Evolutionary conservation across 2,888 invertebrate genomes (phyloP).

Genomic region (Leptogaster cylindrica): DNA sequence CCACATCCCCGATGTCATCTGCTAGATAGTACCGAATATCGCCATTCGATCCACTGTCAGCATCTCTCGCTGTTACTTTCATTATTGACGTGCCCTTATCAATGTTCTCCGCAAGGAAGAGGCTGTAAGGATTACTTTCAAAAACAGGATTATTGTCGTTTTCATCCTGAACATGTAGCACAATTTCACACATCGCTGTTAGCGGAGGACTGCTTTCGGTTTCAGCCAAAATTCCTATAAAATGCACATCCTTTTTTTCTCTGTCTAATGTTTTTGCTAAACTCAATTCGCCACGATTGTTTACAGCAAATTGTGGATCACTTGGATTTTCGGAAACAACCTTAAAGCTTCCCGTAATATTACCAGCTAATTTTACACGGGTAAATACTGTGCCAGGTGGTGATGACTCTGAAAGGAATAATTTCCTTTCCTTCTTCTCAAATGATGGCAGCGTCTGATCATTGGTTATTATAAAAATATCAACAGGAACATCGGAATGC

Average conservation of each 20-base stretch:
- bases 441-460: constrained; percentile 76
- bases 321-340: constrained; percentile 69
- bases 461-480: constrained; percentile 76
- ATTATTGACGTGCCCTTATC: constrained; percentile 78
- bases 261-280: constrained; percentile 78
- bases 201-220: constrained; percentile 75
- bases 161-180: constrained; percentile 82
- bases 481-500: constrained; percentile 82
- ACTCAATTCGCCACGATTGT: constrained; percentile 75
- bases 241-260: constrained; percentile 72
- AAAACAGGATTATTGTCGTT: constrained; percentile 90
- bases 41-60: constrained; percentile 82
- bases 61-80: constrained; percentile 66
- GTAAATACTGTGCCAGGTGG: constrained; percentile 72
- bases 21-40: constrained; percentile 83
- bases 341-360: constrained; percentile 68
- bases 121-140: constrained; percentile 80
- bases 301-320: constrained; percentile 73
- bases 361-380: constrained; percentile 70
- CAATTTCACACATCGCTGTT: constrained; percentile 73
- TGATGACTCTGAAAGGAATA: constrained; percentile 81
- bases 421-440: constrained; percentile 74
- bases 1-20: constrained; percentile 68
- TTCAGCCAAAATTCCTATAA: constrained; percentile 75
- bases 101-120: constrained; percentile 82